A percentile compares a stretch with the other conserved stretches of the same genome.
Conservation (phyloP, 2,888 invertebrate genomes). For the Chloroclystis v-ata region DNA sequence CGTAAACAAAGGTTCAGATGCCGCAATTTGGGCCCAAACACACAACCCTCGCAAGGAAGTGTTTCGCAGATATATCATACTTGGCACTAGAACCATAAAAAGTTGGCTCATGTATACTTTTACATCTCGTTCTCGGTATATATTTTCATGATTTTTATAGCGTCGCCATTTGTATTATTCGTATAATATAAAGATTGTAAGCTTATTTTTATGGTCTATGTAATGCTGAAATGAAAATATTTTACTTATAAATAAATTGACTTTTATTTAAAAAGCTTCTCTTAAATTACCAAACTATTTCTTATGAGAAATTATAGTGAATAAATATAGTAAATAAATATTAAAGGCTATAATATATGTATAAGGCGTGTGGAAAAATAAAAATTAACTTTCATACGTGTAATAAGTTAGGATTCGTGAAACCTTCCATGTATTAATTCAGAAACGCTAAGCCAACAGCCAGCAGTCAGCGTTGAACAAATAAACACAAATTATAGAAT, state of each 20-base stretch:
- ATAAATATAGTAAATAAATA: too few species aligned
- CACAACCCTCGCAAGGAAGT: conserved; percentile 21
- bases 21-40: conserved; percentile 2
- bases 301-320: too few species aligned
- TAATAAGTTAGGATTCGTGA: too few species aligned
- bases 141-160: conserved; percentile 15
- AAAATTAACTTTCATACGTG: too few species aligned
- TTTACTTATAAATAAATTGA: too few species aligned
- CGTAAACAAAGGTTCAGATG: conserved; percentile 1
- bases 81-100: conserved; percentile 28
- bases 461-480: background rate
- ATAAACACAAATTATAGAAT: background rate
- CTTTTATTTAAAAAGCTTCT: too few species aligned
- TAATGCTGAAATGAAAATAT: too few species aligned
- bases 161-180: conserved; percentile 12
- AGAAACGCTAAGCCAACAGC: background rate
- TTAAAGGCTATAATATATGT: too few species aligned
- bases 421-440: background rate
- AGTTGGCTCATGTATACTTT: conserved; percentile 26
- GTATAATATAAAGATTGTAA: conserved; percentile 10
- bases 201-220: conserved; percentile 13
- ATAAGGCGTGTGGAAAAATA: too few species aligned
- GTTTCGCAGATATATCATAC: conserved; percentile 24
- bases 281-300: too few species aligned
- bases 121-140: conserved; percentile 22